Evolutionary conservation across 2,113 vertebrate species (phyloP), one percentile per base, ranked within the genome.

Genomic region (Setophaga kirtlandii): DNA sequence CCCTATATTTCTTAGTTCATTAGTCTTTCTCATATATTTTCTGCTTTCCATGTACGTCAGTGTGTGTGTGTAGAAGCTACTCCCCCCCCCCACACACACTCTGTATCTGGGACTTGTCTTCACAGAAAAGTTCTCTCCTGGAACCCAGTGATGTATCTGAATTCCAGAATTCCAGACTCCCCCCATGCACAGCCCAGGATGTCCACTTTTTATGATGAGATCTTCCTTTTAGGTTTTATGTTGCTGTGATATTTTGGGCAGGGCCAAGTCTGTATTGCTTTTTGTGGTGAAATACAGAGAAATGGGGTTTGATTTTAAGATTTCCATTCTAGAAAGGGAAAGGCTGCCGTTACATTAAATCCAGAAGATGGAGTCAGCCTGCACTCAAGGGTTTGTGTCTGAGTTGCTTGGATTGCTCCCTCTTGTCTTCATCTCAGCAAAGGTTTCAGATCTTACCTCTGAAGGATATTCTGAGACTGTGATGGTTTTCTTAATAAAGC

Each of bases 11-110:
- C n/a, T 81, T 81, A 74, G 19, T 53, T 94, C 78, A 35, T 76
- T 76, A 10, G 5, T 74, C 88, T 80, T 53, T n/a, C 46, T 86
- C 23, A 27, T 83, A 60, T 86, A 27, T 91, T 83, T 92, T 92
- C 7, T 60, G 22, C 10, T 86, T 10, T 77, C 31, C 1, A 0
- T 30, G 9, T 76, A 22, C 3, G 0, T 52, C 47, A 14, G 24
- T 5, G 23, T 55, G 19, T 63, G 8, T 44, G 7, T 70, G 33
- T 49, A 80, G 68, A 87, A 81, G 15, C 47, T 77, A 11, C 12
- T 15, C 33, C 28, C 25, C 5, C 10, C 37, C 25, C 5, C 10
- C 37, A 41, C 41, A 11, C 52, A 35, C 23, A 24, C 39, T 83
- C 37, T 3, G 0, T 77, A 55, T 27, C 33, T 70, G 52, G 62